A percentile compares a stretch with the other conserved stretches of the same genome.
These are phyloP conservation scores for Hippoglossus stenolepis DNA, from an alignment of 2,113 vertebrate species.

Conservation along the genomic window DNA sequence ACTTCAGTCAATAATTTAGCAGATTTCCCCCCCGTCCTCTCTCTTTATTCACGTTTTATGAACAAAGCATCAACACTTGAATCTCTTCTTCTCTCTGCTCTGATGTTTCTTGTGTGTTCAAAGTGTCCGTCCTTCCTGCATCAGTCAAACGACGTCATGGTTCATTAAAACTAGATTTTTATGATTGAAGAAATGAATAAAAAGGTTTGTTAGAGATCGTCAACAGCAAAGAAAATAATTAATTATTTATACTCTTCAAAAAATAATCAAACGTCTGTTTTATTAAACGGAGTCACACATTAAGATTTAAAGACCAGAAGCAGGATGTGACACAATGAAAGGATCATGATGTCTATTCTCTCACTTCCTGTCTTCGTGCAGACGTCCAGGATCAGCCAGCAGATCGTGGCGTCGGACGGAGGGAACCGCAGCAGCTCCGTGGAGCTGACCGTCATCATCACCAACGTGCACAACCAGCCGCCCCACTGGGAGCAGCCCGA, in stretches of 20 bases:
- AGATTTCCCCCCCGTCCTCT: neutral
- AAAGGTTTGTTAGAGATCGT: too few relatives aligned
- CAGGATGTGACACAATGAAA: too few relatives aligned
- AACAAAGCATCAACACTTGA: neutral
- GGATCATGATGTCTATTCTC: too few relatives aligned
- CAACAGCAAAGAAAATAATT: too few relatives aligned
- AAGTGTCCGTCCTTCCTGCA: too few relatives aligned
- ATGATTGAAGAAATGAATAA: too few relatives aligned
- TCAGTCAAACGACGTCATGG: too few relatives aligned
- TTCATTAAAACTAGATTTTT: too few relatives aligned
- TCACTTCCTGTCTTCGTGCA: slow-evolving; percentile 35
- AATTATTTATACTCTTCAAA: too few relatives aligned
- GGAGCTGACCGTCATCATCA: slow-evolving; percentile 88
- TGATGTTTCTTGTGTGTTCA: slow-evolving; percentile 2
- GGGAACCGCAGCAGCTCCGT: slow-evolving; percentile 88
- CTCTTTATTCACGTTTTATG: neutral
- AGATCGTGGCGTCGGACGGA: slow-evolving; percentile 87
- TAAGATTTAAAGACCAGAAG: too few relatives aligned
- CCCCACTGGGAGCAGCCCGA: slow-evolving; percentile 86
- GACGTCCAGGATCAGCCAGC: slow-evolving; percentile 80
- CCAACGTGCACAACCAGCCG: slow-evolving; percentile 87
- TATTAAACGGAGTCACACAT: too few relatives aligned
- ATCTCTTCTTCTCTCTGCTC: neutral
- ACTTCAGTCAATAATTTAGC: slow-evolving; percentile 48
- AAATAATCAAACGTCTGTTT: too few relatives aligned